These are phyloP conservation scores for Pentalonia nigronervosa DNA, from an alignment of 1,140 invertebrate species.

Conservation along the genomic window DNA sequence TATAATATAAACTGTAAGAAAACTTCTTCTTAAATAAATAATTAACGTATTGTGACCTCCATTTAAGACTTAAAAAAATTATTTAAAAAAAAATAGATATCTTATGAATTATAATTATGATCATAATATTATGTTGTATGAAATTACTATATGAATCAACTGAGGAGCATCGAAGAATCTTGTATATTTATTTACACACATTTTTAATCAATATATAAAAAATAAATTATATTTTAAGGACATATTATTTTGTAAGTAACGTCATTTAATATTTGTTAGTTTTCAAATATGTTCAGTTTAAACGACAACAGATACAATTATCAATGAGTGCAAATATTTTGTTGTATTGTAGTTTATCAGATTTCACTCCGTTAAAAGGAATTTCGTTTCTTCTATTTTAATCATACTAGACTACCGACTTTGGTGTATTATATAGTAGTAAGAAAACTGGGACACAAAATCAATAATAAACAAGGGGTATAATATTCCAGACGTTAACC, in stretches of 20 bases:
- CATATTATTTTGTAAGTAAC: background rate
- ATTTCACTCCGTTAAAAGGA: background rate
- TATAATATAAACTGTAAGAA: background rate
- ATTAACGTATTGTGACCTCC: background rate
- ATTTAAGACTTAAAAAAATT: no score
- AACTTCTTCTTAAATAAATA: background rate
- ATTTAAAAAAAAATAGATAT: background rate
- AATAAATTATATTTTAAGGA: background rate
- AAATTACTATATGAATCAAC: background rate
- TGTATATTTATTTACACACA: background rate
- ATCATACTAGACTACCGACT: background rate
- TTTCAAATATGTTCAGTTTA: background rate
- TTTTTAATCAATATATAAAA: background rate
- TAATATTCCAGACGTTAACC: slow-evolving; percentile 10
- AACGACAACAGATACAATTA: background rate
- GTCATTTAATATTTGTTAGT: background rate
- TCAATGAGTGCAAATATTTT: background rate
- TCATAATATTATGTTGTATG: background rate
- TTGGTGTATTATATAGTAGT: background rate
- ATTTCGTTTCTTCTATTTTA: background rate
- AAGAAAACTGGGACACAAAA: slow-evolving; percentile 45
- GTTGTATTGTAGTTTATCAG: background rate
- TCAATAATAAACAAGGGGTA: slow-evolving; percentile 44
- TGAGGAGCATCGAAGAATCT: background rate
- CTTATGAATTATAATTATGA: background rate